A percentile compares a stretch with the other conserved stretches of the same genome.
These are phyloP conservation scores for Leptopilina boulardi DNA, from an alignment of 1,140 invertebrate species.

Conservation along the genomic window DNA sequence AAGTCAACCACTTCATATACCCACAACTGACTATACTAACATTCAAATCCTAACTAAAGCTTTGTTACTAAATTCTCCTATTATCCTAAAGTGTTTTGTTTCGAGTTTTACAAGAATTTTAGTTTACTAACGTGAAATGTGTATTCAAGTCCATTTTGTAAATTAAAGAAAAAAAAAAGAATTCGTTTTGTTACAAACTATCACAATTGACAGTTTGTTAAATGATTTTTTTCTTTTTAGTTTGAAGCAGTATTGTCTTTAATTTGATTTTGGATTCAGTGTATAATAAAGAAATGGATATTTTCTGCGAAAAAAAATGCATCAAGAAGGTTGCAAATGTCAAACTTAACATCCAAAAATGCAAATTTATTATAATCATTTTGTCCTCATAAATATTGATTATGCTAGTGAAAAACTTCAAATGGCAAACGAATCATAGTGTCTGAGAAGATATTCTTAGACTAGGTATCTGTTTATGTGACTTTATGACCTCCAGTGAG, in stretches of 20 bases:
- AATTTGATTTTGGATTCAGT: neutral
- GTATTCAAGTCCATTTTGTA: no score
- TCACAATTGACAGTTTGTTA: neutral
- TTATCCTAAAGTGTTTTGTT: neutral
- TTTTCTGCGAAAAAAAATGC: neutral
- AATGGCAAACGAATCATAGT: neutral
- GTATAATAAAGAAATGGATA: neutral
- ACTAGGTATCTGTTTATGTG: slow-evolving; percentile 18
- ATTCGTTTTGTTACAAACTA: neutral
- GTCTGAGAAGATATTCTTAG: slow-evolving; percentile 13
- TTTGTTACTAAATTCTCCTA: neutral
- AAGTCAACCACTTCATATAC: slow-evolving; percentile 66
- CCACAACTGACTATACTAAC: slow-evolving; percentile 45
- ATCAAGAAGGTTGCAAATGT: neutral
- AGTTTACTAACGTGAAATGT: neutral
- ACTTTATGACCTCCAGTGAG: slow-evolving; percentile 10
- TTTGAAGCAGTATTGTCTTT: neutral
- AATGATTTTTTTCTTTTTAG: neutral
- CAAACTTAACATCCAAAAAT: neutral
- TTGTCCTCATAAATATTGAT: slow-evolving; percentile 21
- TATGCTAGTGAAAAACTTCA: neutral
- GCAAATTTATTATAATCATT: slow-evolving; percentile 28
- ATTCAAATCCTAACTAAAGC: slow-evolving; percentile 28
- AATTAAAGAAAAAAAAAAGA: no score
- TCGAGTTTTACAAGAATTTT: neutral